A percentile compares a stretch with the other conserved stretches of the same genome.
Conservation (phyloP, 2,888 invertebrate genomes). For the Tolmerus cingulatus region DNA sequence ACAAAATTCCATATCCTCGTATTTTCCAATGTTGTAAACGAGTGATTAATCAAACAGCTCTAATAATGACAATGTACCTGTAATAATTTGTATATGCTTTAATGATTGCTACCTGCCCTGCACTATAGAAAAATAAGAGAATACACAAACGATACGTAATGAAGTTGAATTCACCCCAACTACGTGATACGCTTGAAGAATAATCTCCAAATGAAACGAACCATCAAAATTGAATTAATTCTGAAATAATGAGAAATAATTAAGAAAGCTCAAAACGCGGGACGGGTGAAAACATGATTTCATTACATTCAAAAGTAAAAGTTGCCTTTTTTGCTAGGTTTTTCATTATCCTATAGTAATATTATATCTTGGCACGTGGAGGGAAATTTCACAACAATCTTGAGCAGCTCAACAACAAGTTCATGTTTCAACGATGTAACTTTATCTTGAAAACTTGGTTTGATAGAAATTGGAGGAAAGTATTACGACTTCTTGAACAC, state of each 20-base stretch:
- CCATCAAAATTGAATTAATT: not conserved
- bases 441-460: not conserved
- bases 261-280: too few species aligned
- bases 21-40: too few species aligned
- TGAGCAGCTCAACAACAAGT: not conserved
- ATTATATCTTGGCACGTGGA: not conserved
- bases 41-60: too few species aligned
- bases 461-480: not conserved
- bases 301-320: not conserved
- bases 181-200: not conserved
- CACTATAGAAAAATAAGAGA: too few species aligned
- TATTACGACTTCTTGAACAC: too few species aligned
- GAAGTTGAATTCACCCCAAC: too few species aligned
- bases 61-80: too few species aligned
- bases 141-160: too few species aligned
- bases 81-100: too few species aligned
- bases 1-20: too few species aligned
- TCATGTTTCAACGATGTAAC: not conserved
- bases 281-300: not conserved
- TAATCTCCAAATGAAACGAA: not conserved
- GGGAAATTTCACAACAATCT: not conserved
- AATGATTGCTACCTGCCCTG: too few species aligned
- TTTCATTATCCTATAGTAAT: not conserved
- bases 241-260: not conserved
- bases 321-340: not conserved